Evolutionary conservation across 2,888 invertebrate species (phyloP).

Genomic region (Mythimna albipuncta): DNA sequence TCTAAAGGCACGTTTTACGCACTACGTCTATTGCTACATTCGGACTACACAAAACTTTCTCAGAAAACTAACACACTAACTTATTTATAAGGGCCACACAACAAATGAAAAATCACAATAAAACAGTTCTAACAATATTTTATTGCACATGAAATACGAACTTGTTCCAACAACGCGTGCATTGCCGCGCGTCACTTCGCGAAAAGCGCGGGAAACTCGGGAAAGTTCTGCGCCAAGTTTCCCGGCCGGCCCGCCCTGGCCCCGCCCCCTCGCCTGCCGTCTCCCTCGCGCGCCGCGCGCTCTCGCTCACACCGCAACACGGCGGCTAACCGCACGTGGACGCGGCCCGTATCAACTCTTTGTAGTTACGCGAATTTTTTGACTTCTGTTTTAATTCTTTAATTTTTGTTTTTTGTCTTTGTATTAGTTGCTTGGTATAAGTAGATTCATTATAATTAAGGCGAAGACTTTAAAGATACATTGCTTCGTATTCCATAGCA

Average conservation of each 20-base stretch:
- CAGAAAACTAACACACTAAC: constrained; percentile 7
- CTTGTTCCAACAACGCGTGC: constrained; percentile 14
- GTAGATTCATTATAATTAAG: background rate
- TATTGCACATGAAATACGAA: constrained; percentile 16
- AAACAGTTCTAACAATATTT: constrained; percentile 13
- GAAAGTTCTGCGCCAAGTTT: constrained; percentile 81
- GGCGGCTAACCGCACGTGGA: constrained; percentile 83
- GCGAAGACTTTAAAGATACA: background rate
- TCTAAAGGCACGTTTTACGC: no score
- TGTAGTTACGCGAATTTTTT: constrained; percentile 48
- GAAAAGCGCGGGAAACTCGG: constrained; percentile 86
- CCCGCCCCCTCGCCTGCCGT: constrained; percentile 73
- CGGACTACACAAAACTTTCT: background rate
- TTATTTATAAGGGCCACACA: background rate
- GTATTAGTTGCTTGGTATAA: background rate
- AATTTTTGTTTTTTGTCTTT: constrained; percentile 28
- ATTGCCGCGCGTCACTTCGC: constrained; percentile 56
- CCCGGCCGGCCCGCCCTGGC: constrained; percentile 75
- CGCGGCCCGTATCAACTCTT: constrained; percentile 68
- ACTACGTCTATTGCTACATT: background rate
- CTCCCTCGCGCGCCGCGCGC: constrained; percentile 64
- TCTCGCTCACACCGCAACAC: constrained; percentile 79
- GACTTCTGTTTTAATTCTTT: constrained; percentile 62
- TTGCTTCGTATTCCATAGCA: background rate
- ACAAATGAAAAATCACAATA: constrained; percentile 21